Conservation (phyloP, 2,888 invertebrate genomes). For the Drosophila nr. medialis region DNA sequence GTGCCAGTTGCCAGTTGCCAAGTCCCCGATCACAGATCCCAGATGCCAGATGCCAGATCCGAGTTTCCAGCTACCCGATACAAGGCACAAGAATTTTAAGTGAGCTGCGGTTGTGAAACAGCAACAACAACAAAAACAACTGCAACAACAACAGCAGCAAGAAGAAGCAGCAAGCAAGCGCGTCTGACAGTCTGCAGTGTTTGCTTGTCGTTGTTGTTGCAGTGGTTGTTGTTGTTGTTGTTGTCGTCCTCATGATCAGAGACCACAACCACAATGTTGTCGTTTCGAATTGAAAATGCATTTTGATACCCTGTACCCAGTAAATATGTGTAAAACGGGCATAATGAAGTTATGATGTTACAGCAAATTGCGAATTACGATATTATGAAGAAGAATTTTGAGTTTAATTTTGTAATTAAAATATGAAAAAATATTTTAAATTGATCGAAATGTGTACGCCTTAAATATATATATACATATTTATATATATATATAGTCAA, state of each 20-base stretch:
- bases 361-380: not conserved
- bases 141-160: not conserved
- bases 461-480: not conserved
- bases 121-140: not conserved
- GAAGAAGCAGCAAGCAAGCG: conserved; percentile 33
- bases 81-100: conserved; percentile 79
- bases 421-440: not conserved
- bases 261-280: conserved; percentile 52
- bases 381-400: rapidly evolving
- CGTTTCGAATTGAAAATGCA: conserved; percentile 77
- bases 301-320: conserved; percentile 48
- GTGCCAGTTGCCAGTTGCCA: conserved; percentile 10
- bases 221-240: conserved; percentile 19
- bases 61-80: conserved; percentile 46
- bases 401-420: not conserved
- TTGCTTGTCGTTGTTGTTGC: conserved; percentile 40
- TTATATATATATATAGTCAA: not conserved
- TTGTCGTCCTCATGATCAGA: conserved; percentile 38
- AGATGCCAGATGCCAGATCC: conserved; percentile 7
- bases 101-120: conserved; percentile 57
- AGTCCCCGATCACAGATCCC: conserved; percentile 17
- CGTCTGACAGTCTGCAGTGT: conserved; percentile 72
- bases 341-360: not conserved
- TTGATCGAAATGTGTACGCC: not conserved
- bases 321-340: not conserved